These are phyloP conservation scores for Leptinotarsa undecemlineata DNA, from an alignment of 1,140 invertebrate genomes.

Conservation along the genomic window DNA sequence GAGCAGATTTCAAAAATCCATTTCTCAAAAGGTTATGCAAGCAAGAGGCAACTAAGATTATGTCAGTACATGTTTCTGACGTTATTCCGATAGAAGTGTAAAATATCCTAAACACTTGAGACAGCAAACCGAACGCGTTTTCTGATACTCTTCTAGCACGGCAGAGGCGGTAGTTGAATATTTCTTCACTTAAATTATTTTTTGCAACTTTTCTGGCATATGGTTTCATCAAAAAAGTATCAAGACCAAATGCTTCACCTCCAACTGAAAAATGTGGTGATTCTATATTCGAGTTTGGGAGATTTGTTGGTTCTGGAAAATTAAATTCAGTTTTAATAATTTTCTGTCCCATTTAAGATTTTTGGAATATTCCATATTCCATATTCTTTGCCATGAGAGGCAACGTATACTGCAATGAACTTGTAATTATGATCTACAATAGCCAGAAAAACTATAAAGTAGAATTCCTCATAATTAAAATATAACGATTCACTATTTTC, in stretches of 20 bases:
- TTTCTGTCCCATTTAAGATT: conserved; percentile 21
- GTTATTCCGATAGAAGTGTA: conserved; percentile 28
- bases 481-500: conserved; percentile 49
- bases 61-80: conserved; percentile 24
- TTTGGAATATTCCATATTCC: conserved; percentile 44
- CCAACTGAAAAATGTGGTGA: conserved; percentile 30
- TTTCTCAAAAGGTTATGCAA: conserved; percentile 33
- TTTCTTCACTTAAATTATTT: conserved; percentile 34
- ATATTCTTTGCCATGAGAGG: conserved; percentile 52
- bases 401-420: conserved; percentile 54
- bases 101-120: conserved; percentile 21
- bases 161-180: conserved; percentile 58
- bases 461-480: conserved; percentile 56
- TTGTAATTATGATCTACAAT: conserved; percentile 55
- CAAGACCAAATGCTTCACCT: conserved; percentile 32
- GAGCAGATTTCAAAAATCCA: conserved; percentile 18
- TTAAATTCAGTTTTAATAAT: conserved; percentile 22
- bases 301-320: conserved; percentile 22
- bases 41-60: conserved; percentile 25
- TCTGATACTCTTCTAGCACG: conserved; percentile 52
- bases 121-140: conserved; percentile 31
- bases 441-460: conserved; percentile 54
- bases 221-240: conserved; percentile 26
- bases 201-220: conserved; percentile 9
- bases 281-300: conserved; percentile 30